Conservation (phyloP, 1,140 invertebrate species). For the Augochlora pura region DNA sequence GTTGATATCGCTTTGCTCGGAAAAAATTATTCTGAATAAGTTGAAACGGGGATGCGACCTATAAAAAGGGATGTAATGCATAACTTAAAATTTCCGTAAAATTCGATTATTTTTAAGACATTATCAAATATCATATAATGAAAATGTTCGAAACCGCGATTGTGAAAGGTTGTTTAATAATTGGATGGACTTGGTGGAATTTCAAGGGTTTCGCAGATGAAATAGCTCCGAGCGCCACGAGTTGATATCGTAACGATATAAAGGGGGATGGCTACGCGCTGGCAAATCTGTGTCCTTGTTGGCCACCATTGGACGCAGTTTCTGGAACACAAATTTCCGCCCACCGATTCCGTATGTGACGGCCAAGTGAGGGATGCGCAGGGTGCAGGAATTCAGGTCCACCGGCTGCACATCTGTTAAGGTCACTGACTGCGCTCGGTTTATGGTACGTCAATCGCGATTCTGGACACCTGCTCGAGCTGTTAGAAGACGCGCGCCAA, state of each 20-base stretch:
- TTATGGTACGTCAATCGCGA: constrained; percentile 3
- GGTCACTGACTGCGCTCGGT: constrained; percentile 4
- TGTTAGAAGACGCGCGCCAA: background rate
- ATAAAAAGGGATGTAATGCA: no score
- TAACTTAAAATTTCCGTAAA: no score
- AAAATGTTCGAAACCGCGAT: no score
- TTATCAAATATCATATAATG: no score
- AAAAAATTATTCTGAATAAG: background rate
- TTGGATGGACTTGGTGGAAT: no score
- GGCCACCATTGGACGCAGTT: background rate
- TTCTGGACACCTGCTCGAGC: constrained; percentile 1
- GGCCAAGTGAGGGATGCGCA: background rate
- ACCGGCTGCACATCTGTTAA: background rate
- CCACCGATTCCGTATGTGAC: constrained; percentile 5
- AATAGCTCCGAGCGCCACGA: no score
- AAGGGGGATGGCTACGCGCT: background rate
- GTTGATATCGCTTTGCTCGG: background rate
- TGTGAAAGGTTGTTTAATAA: no score
- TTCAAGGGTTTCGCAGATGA: no score
- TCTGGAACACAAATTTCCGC: constrained; percentile 1
- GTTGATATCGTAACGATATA: background rate
- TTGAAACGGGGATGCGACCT: no score
- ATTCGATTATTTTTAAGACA: no score
- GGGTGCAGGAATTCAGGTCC: background rate
- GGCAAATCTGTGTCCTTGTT: background rate